These are phyloP conservation scores for Tachina grossa DNA, from an alignment of 2,888 invertebrate species.

Conservation along the genomic window DNA sequence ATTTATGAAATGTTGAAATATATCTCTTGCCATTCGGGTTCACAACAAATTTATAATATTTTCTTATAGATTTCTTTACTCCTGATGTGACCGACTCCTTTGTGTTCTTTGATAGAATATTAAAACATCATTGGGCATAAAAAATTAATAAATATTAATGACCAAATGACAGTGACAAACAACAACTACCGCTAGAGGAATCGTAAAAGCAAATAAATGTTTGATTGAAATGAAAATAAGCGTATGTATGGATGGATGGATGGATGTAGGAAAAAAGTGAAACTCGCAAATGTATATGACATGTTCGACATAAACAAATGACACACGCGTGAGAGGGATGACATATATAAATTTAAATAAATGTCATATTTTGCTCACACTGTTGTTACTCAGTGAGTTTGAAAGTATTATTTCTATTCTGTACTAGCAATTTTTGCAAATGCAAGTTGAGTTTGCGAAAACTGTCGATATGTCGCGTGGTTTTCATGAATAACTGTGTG, in stretches of 20 bases:
- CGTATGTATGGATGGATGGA: constrained; percentile 36
- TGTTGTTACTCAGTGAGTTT: not conserved
- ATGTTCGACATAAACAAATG: constrained; percentile 68
- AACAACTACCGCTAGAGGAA: constrained; percentile 26
- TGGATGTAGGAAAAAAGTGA: constrained; percentile 26
- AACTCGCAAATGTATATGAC: constrained; percentile 49
- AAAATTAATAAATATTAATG: constrained; percentile 80
- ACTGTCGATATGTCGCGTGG: no score
- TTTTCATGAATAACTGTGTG: no score
- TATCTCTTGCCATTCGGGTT: not conserved
- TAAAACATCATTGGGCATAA: constrained; percentile 64
- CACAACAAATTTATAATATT: constrained; percentile 27
- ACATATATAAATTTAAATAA: constrained; percentile 68
- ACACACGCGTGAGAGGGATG: constrained; percentile 51
- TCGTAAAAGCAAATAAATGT: constrained; percentile 40
- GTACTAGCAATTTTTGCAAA: not conserved
- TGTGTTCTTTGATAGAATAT: constrained; percentile 47
- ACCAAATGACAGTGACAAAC: constrained; percentile 77
- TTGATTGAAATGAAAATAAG: constrained; percentile 60
- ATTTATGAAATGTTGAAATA: constrained; percentile 8
- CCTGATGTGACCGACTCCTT: not conserved
- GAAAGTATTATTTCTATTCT: not conserved
- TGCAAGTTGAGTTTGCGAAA: not conserved
- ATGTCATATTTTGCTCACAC: constrained; percentile 58
- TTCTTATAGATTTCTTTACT: constrained; percentile 47